These are phyloP conservation scores for Lydus trimaculatus DNA, from an alignment of 2,888 invertebrate genomes.

Conservation along the genomic window DNA sequence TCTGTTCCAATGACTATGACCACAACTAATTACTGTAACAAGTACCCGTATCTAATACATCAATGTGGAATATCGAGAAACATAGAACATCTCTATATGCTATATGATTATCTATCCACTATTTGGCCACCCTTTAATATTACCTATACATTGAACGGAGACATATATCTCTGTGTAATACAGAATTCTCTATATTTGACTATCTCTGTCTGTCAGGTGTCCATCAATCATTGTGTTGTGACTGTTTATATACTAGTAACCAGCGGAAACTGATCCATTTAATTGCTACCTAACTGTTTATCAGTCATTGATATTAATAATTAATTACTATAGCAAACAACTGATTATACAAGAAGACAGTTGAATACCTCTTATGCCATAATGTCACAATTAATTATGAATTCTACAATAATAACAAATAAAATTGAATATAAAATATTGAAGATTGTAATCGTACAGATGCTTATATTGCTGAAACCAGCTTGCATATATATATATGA, in stretches of 20 bases:
- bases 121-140: conserved; percentile 31
- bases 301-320: conserved; percentile 29
- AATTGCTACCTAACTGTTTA: conserved; percentile 27
- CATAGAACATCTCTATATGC: not conserved
- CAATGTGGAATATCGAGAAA: conserved; percentile 14
- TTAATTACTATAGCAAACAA: conserved; percentile 15
- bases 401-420: too few species aligned
- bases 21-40: conserved; percentile 22
- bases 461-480: not conserved
- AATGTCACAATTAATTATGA: too few species aligned
- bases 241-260: conserved; percentile 33
- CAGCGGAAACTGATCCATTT: conserved; percentile 26
- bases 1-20: conserved; percentile 14
- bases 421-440: too few species aligned
- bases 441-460: not conserved
- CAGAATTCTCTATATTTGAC: conserved; percentile 28
- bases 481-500: too few species aligned
- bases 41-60: conserved; percentile 23
- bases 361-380: conserved; percentile 10
- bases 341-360: conserved; percentile 16
- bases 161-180: conserved; percentile 20
- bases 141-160: conserved; percentile 35
- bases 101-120: conserved; percentile 21
- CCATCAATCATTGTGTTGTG: conserved; percentile 42
- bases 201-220: conserved; percentile 26